phyloP scores from a whole-genome alignment of 2,797 vertebrate genomes.

The Miichthys miiuy region DNA sequence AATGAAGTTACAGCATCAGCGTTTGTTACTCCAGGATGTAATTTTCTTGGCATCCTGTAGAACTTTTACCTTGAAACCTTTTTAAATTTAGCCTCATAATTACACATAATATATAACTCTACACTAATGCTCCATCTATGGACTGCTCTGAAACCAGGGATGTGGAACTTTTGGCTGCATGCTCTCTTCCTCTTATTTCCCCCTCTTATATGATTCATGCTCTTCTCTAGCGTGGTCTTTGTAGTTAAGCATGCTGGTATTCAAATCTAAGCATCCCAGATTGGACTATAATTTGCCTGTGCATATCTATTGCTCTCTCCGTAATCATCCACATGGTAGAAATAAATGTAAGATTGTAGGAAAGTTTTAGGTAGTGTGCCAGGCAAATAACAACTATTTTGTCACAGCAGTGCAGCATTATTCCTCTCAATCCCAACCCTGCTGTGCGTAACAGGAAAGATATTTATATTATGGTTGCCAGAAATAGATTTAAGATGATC shows the following conservation, averaged over 20 bases:
- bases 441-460: slow-evolving; percentile 65
- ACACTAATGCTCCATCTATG: slow-evolving; percentile 36
- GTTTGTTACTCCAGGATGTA: slow-evolving; percentile 12
- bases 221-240: slow-evolving; percentile 56
- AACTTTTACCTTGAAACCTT: slow-evolving; percentile 48
- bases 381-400: slow-evolving; percentile 72
- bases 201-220: slow-evolving; percentile 59
- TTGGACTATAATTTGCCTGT: slow-evolving; percentile 74
- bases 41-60: slow-evolving; percentile 46
- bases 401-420: slow-evolving; percentile 57
- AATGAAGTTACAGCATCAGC: slow-evolving; percentile 52
- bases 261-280: slow-evolving; percentile 76
- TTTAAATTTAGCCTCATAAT: slow-evolving; percentile 54
- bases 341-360: slow-evolving; percentile 75
- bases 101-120: slow-evolving; percentile 58
- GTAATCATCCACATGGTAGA: slow-evolving; percentile 71
- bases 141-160: slow-evolving; percentile 55
- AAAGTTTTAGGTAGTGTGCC: slow-evolving; percentile 67
- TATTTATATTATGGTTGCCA: slow-evolving; percentile 63
- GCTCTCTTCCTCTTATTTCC: slow-evolving; percentile 50
- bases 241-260: slow-evolving; percentile 74
- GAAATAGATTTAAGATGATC: slow-evolving; percentile 47
- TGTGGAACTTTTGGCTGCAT: slow-evolving; percentile 64
- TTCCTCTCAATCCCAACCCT: slow-evolving; percentile 49
- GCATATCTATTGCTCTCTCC: slow-evolving; percentile 69